Evolutionary conservation across 2,888 invertebrate genomes (phyloP), one percentile per base, ranked within the genome.

Genomic region (Patella ulyssiponensis): DNA sequence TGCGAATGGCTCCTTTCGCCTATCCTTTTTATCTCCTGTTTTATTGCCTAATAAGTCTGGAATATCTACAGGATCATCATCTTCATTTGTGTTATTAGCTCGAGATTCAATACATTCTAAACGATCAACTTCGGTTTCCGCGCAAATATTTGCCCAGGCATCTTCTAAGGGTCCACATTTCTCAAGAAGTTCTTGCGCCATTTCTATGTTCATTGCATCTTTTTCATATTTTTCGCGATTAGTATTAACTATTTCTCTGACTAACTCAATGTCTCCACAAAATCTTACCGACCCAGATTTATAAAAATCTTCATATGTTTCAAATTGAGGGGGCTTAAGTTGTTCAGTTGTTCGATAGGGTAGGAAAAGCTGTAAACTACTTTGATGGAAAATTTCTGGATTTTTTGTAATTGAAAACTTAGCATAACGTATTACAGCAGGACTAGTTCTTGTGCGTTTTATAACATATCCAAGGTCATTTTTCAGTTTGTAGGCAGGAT

Each of bases 131-230:
- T 74, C 75, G 2, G 69, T 20, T 20, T 74, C 69, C 51, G 75
- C 33, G 2, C 27, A 58, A 17, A 74, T 20, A 20, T 69, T 17
- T 17, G 75, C 20, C 75, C 75, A 74, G 11, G 75, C 69, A 74
- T 74, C 75, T 27, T 58, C 53, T 7, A 27, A 27, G 2, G 27
- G 27, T 27, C 27, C 27, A 27, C 27, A 27, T 27, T 27, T 27
- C 27, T 27, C 27, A 27, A 27, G 27, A 1, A 27, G 27, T 27
- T 27, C 27, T 27, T 27, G 27, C 2, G 27, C 27, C 27, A 27
- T 27, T 27, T 27, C 27, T 27, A 27, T 27, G 27, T 27, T 27
- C 1, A 27, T 27, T 27, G 27, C 17, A 23, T 74, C 27, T 23
- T n/a, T 56, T 14, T 74, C n/a, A 64, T 64, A 74, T 3, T 15